Evolutionary conservation across 2,888 invertebrate species (phyloP).

Genomic region (Clostera curtula): DNA sequence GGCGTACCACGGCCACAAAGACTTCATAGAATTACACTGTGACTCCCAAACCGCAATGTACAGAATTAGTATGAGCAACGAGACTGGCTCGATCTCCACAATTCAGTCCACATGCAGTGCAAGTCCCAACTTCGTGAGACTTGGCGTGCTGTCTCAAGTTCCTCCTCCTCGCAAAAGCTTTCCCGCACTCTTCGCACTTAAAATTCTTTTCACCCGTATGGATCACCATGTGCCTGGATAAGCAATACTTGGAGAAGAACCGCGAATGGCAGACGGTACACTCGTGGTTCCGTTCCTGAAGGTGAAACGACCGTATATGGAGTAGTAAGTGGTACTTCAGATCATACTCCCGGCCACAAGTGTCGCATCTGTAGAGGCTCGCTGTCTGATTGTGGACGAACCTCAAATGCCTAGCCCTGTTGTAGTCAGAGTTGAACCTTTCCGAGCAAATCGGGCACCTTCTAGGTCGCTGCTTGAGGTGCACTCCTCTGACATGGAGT

Average conservation of each 20-base stretch:
- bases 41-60: conserved; percentile 20
- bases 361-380: conserved; percentile 41
- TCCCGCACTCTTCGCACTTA: conserved; percentile 62
- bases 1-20: too few relatives aligned
- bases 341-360: conserved; percentile 49
- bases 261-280: conserved; percentile 45
- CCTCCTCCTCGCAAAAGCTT: conserved; percentile 50
- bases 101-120: conserved; percentile 32
- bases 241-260: conserved; percentile 51
- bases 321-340: conserved; percentile 47
- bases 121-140: conserved; percentile 31
- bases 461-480: conserved; percentile 40
- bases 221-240: conserved; percentile 64
- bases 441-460: conserved; percentile 54
- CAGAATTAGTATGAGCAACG: conserved; percentile 25
- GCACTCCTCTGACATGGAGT: conserved; percentile 45
- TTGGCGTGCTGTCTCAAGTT: conserved; percentile 42
- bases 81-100: conserved; percentile 30
- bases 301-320: conserved; percentile 51
- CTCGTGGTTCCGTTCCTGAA: conserved; percentile 52
- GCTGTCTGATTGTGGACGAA: conserved; percentile 43
- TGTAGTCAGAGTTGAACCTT: conserved; percentile 51
- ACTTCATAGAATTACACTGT: too few relatives aligned
- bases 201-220: conserved; percentile 68
- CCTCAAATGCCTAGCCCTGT: conserved; percentile 50